Evolutionary conservation across 2,113 vertebrate species (phyloP), one percentile per base, ranked within the genome.

Genomic region (Climacteris rufus): DNA sequence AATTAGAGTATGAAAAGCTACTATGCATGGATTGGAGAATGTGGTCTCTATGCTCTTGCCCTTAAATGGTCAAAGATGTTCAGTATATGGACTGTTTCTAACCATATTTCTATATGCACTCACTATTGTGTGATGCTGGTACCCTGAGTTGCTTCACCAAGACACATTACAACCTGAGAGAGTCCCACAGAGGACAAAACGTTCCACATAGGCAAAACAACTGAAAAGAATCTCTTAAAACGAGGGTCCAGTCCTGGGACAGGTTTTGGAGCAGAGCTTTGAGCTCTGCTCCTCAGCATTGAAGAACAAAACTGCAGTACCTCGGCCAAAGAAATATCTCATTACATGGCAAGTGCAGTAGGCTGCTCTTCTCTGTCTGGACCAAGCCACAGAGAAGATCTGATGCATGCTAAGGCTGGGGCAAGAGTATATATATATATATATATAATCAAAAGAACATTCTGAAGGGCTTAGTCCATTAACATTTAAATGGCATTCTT

Each of bases 321-420:
- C 24, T 78, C 68, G 66, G 54, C 71, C 68, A 49, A 57, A 91
- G 56, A 39, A 72, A 78, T 49, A 90, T 35, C 50, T 78, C 39
- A 30, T 59, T 69, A 16, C 23, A 16, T 2, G 21, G 70, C 53
- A 80, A 85, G 30, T 10, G 56, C 28, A 91, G 56, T 37, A 70
- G 30, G 17, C 64, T 90, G 57, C 57, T 90, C 35, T 81, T 12
- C 33, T 79, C 53, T 71, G 17, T 30, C n/a, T 85, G 30, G 31
- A 74, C 52, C 60, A 88, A 66, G 37, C 24, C 72, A 70, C n/a
- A 64, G 44, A 60, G 82, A 52, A 69, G 56, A 90, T 40, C n/a
- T 57, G 60, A 74, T 0, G 0, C 0, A 13, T 2, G 9, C 37
- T 93, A 39, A 70, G 30, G 16, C 33, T 0, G 0, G 78, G 56